Base-by-base conservation (phyloP, 2,888 invertebrate genomes). In the Lacanobia oleracea region DNA sequence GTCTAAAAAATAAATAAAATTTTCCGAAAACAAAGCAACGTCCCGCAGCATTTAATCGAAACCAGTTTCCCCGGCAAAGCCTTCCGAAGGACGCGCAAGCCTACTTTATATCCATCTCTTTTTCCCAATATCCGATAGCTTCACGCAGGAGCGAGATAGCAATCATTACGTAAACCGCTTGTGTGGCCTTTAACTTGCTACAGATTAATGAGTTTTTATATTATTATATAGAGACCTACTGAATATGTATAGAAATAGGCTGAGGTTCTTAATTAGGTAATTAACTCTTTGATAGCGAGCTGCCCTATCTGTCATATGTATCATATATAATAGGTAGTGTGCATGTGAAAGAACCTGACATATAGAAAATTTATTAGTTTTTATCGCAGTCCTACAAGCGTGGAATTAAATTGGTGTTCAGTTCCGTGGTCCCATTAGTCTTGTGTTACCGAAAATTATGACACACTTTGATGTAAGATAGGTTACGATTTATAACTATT, bases 31-130 rank as follows among this genome's bases (percentile, higher is more conserved):
- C 65, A 74, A 75, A 66, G 62, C 83, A 81, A 81, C 93, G 91
- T 95, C 95, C 95, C 95, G 95, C 82, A 95, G 94, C 94, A 93
- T 94, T 94, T 91, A 82, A 75, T 86, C 83, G 88, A 91, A 94
- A 94, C 94, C 93, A 91, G 95, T 95, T 95, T 93, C 88, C 92
- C 89, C 88, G 83, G 88, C 88, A 88, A 93, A 95, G 94, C 94
- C 94, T 95, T 93, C 90, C 88, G 89, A 91, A 92, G 91, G 94
- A 93, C 91, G 92, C 88, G 85, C 85, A 88, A 90, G 90, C 90
- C 91, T 91, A 91, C 90, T 91, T 91, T 91, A 87, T 92, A 90
- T 90, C 90, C 83, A 90, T 95, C 94, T 92, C 95, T 90, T 85
- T 94, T 89, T 83, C 77, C 78, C 85, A 75, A 88, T 85, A 77